Conservation (phyloP, 2,888 invertebrate genomes). For the Parochlus steinenii region DNA sequence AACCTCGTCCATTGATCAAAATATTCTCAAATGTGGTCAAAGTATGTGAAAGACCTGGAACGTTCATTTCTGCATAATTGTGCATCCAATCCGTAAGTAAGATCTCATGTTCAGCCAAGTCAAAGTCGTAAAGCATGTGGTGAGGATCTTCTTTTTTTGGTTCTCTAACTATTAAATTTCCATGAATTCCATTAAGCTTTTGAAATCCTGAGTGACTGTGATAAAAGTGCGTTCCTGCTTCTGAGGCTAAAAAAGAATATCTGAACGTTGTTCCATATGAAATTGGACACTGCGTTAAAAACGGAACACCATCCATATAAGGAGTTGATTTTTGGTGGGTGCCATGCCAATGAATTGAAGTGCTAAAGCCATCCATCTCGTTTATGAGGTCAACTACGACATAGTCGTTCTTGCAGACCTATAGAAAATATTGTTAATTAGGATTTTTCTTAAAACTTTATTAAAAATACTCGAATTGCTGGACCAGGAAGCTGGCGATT, state of each 20-base stretch:
- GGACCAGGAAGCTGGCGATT: slow-evolving; percentile 35
- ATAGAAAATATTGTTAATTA: slow-evolving; percentile 47
- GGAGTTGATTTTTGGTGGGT: slow-evolving; percentile 41
- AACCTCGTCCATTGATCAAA: slow-evolving; percentile 24
- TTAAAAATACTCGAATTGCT: slow-evolving; percentile 35
- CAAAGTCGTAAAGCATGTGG: slow-evolving; percentile 50
- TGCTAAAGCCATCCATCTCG: slow-evolving; percentile 45
- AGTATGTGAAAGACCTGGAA: slow-evolving; percentile 20
- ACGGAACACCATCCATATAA: slow-evolving; percentile 59
- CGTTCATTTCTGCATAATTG: slow-evolving; percentile 30
- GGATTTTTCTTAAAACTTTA: slow-evolving; percentile 61
- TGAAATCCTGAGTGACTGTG: slow-evolving; percentile 53
- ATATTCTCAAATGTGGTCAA: slow-evolving; percentile 18
- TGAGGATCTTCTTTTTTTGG: slow-evolving; percentile 43
- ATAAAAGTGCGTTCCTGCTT: slow-evolving; percentile 55
- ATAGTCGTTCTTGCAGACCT: slow-evolving; percentile 55
- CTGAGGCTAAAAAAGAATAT: slow-evolving; percentile 50
- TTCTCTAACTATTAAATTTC: slow-evolving; percentile 52
- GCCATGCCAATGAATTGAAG: slow-evolving; percentile 67
- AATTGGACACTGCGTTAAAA: slow-evolving; percentile 64
- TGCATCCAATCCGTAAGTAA: slow-evolving; percentile 66
- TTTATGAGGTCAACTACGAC: slow-evolving; percentile 57
- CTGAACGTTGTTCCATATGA: slow-evolving; percentile 48
- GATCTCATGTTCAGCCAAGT: slow-evolving; percentile 50
- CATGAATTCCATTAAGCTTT: slow-evolving; percentile 64